Evolutionary conservation across 2,113 vertebrate species (phyloP).

Genomic region (Epinephelus cyanopodus): DNA sequence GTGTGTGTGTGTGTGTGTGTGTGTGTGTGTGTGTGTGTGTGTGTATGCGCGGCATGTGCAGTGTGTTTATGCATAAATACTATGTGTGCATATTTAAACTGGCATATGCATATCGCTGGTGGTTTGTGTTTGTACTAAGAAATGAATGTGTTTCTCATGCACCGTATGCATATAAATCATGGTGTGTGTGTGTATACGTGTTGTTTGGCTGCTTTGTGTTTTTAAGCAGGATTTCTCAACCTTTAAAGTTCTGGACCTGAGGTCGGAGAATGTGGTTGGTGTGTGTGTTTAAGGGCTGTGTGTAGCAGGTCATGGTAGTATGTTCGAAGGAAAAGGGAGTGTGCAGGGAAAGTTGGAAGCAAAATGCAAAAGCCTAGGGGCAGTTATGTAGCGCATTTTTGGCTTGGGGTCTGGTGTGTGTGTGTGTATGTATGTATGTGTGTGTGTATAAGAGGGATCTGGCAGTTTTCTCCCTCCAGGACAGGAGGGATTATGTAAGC

Average conservation of each 20-base stretch:
- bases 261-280: not conserved
- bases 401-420: slow-evolving; percentile 35
- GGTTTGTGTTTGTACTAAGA: slow-evolving; percentile 32
- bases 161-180: not conserved
- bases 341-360: slow-evolving; percentile 53
- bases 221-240: slow-evolving; percentile 13
- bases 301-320: slow-evolving; percentile 36
- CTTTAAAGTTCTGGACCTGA: slow-evolving; percentile 6
- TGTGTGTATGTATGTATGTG: slow-evolving; percentile 35
- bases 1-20: not conserved
- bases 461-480: slow-evolving; percentile 58
- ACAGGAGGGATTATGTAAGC: slow-evolving; percentile 68
- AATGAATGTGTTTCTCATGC: slow-evolving; percentile 8
- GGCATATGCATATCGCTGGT: slow-evolving; percentile 9
- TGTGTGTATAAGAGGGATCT: slow-evolving; percentile 47
- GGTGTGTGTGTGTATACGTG: not conserved
- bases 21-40: not conserved
- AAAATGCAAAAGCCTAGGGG: slow-evolving; percentile 43
- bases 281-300: slow-evolving; percentile 29
- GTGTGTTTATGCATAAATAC: slow-evolving; percentile 31
- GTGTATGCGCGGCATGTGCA: no score
- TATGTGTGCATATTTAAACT: slow-evolving; percentile 50
- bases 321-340: slow-evolving; percentile 34
- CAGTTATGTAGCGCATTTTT: slow-evolving; percentile 52
- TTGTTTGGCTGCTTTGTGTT: slow-evolving; percentile 28